Evolutionary conservation across 2,888 invertebrate species (phyloP).

Genomic region (Ectemnius lituratus): DNA sequence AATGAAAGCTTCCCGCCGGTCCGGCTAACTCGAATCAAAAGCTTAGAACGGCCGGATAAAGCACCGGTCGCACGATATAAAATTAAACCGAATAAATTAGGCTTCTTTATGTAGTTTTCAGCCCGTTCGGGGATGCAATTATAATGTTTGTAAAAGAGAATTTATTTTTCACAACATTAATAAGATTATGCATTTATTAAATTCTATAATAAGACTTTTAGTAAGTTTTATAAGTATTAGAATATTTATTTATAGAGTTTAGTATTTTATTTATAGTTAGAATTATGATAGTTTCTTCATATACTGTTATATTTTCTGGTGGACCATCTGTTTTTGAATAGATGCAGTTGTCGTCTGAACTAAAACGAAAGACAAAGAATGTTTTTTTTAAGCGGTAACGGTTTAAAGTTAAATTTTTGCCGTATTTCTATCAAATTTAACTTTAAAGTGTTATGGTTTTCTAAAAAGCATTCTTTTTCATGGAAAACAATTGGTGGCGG

Average conservation of each 20-base stretch:
- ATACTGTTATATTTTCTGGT: constrained; percentile 82
- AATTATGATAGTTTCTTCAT: constrained; percentile 83
- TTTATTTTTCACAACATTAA: constrained; percentile 80
- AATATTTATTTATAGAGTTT: constrained; percentile 79
- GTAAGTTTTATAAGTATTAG: constrained; percentile 80
- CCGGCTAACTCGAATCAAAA: too few relatives aligned
- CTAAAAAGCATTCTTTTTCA: too few relatives aligned
- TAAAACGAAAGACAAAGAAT: too few relatives aligned
- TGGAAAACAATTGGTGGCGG: too few relatives aligned
- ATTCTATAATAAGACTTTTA: constrained; percentile 81
- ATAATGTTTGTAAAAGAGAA: constrained; percentile 85
- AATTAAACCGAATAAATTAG: constrained; percentile 83
- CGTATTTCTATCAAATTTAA: too few relatives aligned
- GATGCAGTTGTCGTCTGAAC: too few relatives aligned
- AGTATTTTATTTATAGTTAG: constrained; percentile 83
- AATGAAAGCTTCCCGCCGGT: too few relatives aligned
- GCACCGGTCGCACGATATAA: too few relatives aligned
- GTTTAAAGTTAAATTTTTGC: too few relatives aligned
- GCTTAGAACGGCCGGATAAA: too few relatives aligned
- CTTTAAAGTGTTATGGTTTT: too few relatives aligned
- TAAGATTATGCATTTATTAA: constrained; percentile 81
- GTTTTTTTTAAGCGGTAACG: too few relatives aligned
- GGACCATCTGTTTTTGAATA: constrained; percentile 87
- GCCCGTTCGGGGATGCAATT: constrained; percentile 86
- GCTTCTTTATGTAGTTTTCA: constrained; percentile 82